A percentile compares a stretch with the other conserved stretches of the same genome.
These are phyloP conservation scores for Teleogryllus occipitalis DNA, from an alignment of 1,140 invertebrate genomes.

Conservation along the genomic window DNA sequence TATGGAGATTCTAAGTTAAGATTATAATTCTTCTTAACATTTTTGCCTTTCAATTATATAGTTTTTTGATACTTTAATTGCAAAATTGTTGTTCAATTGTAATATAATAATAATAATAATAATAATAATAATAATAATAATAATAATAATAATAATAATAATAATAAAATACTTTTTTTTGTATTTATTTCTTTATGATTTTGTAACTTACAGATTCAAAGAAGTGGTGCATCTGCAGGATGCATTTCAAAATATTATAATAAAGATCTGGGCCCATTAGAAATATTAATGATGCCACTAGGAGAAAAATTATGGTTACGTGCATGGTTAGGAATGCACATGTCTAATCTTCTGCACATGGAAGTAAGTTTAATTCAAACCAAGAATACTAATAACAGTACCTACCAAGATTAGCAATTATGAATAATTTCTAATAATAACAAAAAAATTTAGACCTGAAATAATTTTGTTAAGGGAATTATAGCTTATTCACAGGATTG, in stretches of 20 bases:
- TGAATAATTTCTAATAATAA: too few species aligned
- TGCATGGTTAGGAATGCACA: background rate
- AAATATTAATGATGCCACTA: background rate
- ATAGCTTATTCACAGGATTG: background rate
- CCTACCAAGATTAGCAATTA: background rate
- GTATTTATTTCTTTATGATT: too few species aligned
- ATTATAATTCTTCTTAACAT: too few species aligned
- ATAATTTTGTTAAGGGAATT: background rate
- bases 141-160: too few species aligned
- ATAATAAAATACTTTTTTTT: too few species aligned
- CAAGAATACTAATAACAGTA: background rate
- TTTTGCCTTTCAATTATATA: too few species aligned
- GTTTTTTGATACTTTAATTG: too few species aligned
- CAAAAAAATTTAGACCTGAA: background rate
- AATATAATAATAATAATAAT: too few species aligned
- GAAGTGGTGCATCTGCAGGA: background rate
- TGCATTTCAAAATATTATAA: background rate
- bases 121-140: too few species aligned
- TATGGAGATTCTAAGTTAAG: too few species aligned
- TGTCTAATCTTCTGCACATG: background rate
- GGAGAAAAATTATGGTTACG: background rate
- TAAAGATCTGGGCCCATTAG: background rate
- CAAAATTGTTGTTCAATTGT: too few species aligned
- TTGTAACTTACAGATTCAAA: background rate
- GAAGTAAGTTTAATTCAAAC: background rate